Evolutionary conservation across 2,888 invertebrate species (phyloP), one percentile per base, ranked within the genome.

Genomic region (Sinodicranocentrus sp.): DNA sequence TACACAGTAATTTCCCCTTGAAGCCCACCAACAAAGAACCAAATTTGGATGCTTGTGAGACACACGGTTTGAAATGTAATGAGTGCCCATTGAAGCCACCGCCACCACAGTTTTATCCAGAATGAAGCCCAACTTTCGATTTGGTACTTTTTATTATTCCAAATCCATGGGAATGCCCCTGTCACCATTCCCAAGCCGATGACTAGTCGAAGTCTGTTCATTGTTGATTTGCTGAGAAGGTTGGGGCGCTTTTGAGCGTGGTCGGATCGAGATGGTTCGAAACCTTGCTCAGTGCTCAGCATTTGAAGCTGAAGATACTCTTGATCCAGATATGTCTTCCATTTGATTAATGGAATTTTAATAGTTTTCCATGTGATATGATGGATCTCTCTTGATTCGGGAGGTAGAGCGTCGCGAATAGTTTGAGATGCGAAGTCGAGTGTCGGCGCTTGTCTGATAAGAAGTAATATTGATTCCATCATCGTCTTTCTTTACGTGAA

Each of bases 141-240:
- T 44, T 61, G 54, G 5, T 57, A 28, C 3, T 59, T 71, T 52
- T 71, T 76, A 0, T 26, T 25, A 25, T 84, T 70, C 84, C 84
- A 84, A 13, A 13, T 52, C 76, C 78, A 84, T 0, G 84, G 84
- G 23, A 26, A 75, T 13, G 57, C 70, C 1, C 59, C 23, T 28
- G 54, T 68, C 26, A 83, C 17, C 59, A 57, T 57, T 57, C 57
- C 57, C 19, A 83, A 19, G 13, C 71, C 71, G 8, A 77, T 71
- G 0, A 83, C 61, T 1, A 71, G n/a, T 6, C 77, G 77, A 15
- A 83, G 19, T 13, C 77, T 19, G n/a, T 19, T 21, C 6, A 57
- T 8, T 3, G 23, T 23, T 2, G 57, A 19, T 6, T 57, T 15
- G 5, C 23, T 21, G 19, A 57, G 23, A 8, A 57, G 15, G 8